These are phyloP conservation scores for Cuniculus paca DNA, from an alignment of 2,797 vertebrate genomes.

Conservation along the genomic window DNA sequence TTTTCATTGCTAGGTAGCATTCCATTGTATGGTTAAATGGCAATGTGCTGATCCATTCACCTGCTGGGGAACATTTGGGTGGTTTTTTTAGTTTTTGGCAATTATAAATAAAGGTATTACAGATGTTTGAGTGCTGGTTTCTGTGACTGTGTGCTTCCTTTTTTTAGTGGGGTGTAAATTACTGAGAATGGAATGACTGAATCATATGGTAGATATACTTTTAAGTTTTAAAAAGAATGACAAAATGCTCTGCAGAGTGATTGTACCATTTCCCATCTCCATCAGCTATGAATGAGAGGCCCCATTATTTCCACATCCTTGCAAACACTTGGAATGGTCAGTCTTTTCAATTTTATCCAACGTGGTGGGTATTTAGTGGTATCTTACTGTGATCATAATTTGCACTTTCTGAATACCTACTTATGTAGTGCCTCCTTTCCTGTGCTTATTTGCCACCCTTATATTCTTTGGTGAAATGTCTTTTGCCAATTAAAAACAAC, in stretches of 20 bases:
- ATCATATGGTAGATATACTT: conserved; percentile 45
- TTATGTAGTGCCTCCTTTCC: neutral
- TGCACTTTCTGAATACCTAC: neutral
- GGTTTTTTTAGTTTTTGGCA: conserved; percentile 11
- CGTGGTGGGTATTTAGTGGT: neutral
- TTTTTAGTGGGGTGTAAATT: neutral
- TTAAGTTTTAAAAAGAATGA: conserved; percentile 34
- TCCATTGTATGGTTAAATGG: neutral
- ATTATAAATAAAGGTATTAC: neutral
- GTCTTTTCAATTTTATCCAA: neutral
- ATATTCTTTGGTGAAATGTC: neutral
- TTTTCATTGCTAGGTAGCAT: neutral
- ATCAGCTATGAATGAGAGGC: neutral
- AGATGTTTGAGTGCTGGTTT: neutral
- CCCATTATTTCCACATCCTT: neutral
- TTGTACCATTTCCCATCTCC: neutral
- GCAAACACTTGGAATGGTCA: neutral
- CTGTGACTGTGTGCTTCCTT: neutral
- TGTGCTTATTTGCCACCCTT: neutral
- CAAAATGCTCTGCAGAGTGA: conserved; percentile 26
- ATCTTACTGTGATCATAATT: neutral
- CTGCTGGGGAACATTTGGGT: neutral
- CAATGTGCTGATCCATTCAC: neutral
- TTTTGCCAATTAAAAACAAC: neutral
- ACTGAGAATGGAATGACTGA: conserved; percentile 25